Conservation (phyloP, 2,888 invertebrate genomes). For the Leucophora obtusa region DNA sequence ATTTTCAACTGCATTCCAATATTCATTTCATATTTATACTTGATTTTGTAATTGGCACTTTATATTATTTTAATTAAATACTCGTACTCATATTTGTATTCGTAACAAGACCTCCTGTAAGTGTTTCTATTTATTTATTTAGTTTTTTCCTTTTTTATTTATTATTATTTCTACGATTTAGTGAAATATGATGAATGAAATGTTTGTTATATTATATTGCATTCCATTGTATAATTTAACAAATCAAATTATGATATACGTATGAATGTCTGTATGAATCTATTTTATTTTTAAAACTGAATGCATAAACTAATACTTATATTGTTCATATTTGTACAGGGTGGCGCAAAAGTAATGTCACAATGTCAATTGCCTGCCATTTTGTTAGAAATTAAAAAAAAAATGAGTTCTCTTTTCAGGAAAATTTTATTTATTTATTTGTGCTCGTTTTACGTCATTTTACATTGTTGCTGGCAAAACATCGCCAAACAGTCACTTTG, state of each 20-base stretch:
- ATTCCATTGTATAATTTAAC: constrained; percentile 54
- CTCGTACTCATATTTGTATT: constrained; percentile 14
- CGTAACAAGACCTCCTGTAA: constrained; percentile 58
- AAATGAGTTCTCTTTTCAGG: no score
- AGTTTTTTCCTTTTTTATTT: constrained; percentile 9
- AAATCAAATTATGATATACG: constrained; percentile 44
- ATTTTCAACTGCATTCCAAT: constrained; percentile 63
- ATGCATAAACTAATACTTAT: no score
- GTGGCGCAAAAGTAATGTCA: no score
- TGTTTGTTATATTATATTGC: constrained; percentile 52
- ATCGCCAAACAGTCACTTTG: no score
- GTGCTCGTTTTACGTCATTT: no score
- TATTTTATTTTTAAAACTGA: no score
- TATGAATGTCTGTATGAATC: no score
- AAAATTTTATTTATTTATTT: no score
- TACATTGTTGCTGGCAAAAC: no score
- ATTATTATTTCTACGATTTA: constrained; percentile 22
- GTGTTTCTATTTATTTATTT: constrained; percentile 48
- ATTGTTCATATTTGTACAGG: no score
- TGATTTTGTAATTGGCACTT: constrained; percentile 64
- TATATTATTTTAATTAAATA: constrained; percentile 64
- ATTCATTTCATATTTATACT: constrained; percentile 63
- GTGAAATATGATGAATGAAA: constrained; percentile 51
- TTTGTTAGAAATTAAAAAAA: no score
- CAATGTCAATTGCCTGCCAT: no score